Evolutionary conservation across 2,113 vertebrate genomes (phyloP), one percentile per base, ranked within the genome.

Genomic region (Neolamprologus brichardi): DNA sequence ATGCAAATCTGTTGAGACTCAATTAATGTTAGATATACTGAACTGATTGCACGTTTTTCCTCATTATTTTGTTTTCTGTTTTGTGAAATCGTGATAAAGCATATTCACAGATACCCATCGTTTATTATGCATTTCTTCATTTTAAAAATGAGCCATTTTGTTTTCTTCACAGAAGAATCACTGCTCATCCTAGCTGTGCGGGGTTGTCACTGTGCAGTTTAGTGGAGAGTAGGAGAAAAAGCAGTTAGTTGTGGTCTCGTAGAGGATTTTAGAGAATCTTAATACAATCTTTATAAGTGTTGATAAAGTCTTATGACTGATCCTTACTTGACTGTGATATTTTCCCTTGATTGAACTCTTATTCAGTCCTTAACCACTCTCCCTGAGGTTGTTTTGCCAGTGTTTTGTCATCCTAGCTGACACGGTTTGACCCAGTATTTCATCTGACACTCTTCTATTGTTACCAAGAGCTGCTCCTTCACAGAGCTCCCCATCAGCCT

Each of bases 321-420:
- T 30, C 8, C 39, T 41, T 12, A 30, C 7, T 82, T 78, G 37
- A 79, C 58, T 78, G n/a, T 28, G 10, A 46, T 39, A 60, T 28
- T 83, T 83, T 60, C 39, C 56, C 51, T 32, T 44, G 11, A 86
- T 49, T 53, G 25, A 79, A 54, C 4, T 2, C 23, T n/a, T 32
- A 37, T 28, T 58, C 79, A 64, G 25, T 17, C 28, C 54, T 53
- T 32, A 54, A 51, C 53, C 14, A 7, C 11, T 11, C 30, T 64
- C 37, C 28, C 20, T 18, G 82, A 84, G 34, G n/a, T 82, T 44
- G 30, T 75, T 62, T 41, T 46, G 28, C 56, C 64, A 49, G 23
- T 72, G 83, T 85, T 85, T 78, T 87, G 58, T 87, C 87, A n/a
- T 89, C 20, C 64, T 20, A 70, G 28, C 83, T 87, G 83, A 56